These are phyloP conservation scores for Macaca mulatta DNA, from an alignment of 2,113 vertebrate species.

Conservation along the genomic window DNA sequence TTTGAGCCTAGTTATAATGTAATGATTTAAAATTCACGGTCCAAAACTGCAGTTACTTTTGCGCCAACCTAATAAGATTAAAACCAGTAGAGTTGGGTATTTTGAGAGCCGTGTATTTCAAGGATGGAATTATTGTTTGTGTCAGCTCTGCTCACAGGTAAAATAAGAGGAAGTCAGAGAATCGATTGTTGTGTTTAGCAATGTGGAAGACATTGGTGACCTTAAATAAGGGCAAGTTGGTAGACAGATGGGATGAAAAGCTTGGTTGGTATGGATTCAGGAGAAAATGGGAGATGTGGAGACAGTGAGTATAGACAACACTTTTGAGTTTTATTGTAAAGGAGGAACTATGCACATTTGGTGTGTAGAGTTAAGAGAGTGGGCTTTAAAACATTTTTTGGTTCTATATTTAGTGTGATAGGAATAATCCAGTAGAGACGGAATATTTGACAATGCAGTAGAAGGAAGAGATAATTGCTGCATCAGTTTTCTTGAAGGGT, in stretches of 20 bases:
- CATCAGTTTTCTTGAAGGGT: not conserved
- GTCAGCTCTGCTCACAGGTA: not conserved
- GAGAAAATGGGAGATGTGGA: not conserved
- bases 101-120: not conserved
- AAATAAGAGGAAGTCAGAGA: not conserved
- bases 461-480: conserved; percentile 7
- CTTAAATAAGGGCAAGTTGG: not conserved
- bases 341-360: not conserved
- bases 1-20: too few relatives aligned
- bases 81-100: not conserved
- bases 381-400: not conserved
- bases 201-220: not conserved
- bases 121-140: not conserved
- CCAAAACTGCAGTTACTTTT: too few relatives aligned
- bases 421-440: not conserved
- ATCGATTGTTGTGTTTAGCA: not conserved
- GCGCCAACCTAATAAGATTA: not conserved
- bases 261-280: not conserved
- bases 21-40: too few relatives aligned
- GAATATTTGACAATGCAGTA: not conserved
- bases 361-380: not conserved
- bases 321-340: not conserved
- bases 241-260: not conserved
- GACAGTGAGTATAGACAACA: not conserved
- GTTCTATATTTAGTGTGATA: not conserved